Evolutionary conservation across 2,888 invertebrate genomes (phyloP).

Genomic region (Alviniconcha strummeri): DNA sequence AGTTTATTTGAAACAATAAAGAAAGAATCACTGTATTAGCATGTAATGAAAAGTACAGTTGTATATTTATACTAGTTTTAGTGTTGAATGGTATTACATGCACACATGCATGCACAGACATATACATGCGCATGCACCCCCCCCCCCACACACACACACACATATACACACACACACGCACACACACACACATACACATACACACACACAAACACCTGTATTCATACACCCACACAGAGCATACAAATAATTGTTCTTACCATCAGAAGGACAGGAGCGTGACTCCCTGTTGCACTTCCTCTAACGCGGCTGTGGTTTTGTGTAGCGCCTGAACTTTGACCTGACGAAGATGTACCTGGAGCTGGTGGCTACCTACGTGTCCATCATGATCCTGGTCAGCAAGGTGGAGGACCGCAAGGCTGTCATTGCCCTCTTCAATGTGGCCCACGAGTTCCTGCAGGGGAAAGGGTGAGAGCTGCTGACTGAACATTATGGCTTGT

Average conservation of each 20-base stretch:
- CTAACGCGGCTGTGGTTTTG: conserved; percentile 40
- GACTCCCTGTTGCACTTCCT: too few species aligned
- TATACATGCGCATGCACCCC: too few species aligned
- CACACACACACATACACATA: background rate
- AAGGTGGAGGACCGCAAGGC: conserved; percentile 98
- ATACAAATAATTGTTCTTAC: background rate
- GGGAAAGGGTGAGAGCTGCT: conserved; percentile 74
- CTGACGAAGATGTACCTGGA: conserved; percentile 96
- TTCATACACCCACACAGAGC: background rate
- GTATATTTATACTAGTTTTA: too few species aligned
- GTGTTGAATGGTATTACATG: too few species aligned
- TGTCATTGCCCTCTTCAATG: conserved; percentile 96
- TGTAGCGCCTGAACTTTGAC: conserved; percentile 91
- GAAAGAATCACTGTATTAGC: too few species aligned
- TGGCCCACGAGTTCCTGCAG: conserved; percentile 96
- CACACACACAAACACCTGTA: background rate
- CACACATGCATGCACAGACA: too few species aligned
- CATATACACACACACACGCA: background rate
- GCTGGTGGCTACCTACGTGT: conserved; percentile 93
- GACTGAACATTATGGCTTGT: too few species aligned
- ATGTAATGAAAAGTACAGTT: too few species aligned
- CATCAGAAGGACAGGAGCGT: too few species aligned
- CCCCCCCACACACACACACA: background rate
- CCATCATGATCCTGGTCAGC: conserved; percentile 97
- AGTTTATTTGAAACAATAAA: too few species aligned